A percentile compares a stretch with the other conserved stretches of the same genome.
Evolutionary conservation across 2,888 invertebrate genomes (phyloP).

Genomic region (Thecocarcelia acutangulata): DNA sequence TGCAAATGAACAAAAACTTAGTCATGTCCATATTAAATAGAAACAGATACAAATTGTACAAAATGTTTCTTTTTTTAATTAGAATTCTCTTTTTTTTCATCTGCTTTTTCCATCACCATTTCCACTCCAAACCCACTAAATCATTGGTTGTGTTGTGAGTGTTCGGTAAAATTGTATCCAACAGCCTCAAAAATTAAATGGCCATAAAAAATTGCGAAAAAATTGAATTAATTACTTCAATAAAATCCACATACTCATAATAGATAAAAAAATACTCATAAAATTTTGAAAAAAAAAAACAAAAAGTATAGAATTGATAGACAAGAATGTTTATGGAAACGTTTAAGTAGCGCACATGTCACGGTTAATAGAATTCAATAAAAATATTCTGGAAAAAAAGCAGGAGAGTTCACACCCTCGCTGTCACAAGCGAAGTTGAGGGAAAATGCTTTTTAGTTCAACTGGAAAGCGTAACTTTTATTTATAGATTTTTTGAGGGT

Average conservation of each 20-base stretch:
- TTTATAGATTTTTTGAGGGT: too few species aligned
- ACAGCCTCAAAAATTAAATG: conserved; percentile 33
- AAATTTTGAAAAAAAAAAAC: conserved; percentile 26
- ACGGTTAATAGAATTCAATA: conserved; percentile 60
- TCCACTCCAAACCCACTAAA: conserved; percentile 14
- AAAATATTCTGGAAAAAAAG: background rate
- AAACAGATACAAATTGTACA: conserved; percentile 34
- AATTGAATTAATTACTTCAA: conserved; percentile 57
- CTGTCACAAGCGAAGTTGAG: conserved; percentile 3
- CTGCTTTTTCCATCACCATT: background rate
- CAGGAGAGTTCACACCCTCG: conserved; percentile 49
- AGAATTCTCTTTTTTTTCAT: background rate
- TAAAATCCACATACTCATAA: conserved; percentile 40
- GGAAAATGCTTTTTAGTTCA: conserved; percentile 27
- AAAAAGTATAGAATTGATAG: conserved; percentile 37
- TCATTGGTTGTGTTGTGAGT: conserved; percentile 18
- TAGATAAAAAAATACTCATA: conserved; percentile 8
- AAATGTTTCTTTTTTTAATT: conserved; percentile 40
- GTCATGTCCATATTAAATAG: conserved; percentile 41
- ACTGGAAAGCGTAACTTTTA: background rate
- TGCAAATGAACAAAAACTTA: conserved; percentile 29
- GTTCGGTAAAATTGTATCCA: conserved; percentile 7
- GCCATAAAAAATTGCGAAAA: conserved; percentile 35
- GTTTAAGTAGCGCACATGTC: conserved; percentile 54
- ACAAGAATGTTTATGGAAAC: conserved; percentile 45